Evolutionary conservation across 2,888 invertebrate genomes (phyloP).

Genomic region (Eupithecia centaureata): DNA sequence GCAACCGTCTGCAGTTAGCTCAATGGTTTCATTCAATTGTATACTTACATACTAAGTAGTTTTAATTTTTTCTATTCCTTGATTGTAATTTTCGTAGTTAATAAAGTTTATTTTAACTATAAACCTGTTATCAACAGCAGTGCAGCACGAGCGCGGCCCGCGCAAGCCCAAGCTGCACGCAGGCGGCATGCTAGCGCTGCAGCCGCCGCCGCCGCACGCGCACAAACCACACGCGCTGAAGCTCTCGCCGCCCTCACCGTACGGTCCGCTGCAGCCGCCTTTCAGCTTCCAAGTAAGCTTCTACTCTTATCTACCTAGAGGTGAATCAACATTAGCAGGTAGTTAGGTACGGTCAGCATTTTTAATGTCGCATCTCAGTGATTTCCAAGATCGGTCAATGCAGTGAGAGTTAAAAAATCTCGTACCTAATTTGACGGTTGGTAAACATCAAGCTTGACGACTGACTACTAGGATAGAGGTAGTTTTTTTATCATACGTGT

Average conservation of each 20-base stretch:
- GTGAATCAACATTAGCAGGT: too few relatives aligned
- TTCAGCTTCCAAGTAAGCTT: constrained; percentile 74
- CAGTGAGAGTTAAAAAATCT: too few relatives aligned
- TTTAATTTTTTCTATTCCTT: too few relatives aligned
- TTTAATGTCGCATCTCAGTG: background rate
- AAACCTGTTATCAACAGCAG: constrained; percentile 86
- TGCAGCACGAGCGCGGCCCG: constrained; percentile 98
- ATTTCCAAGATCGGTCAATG: too few relatives aligned
- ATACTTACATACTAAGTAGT: too few relatives aligned
- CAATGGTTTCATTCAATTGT: too few relatives aligned
- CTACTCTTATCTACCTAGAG: background rate
- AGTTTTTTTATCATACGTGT: too few relatives aligned
- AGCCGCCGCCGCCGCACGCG: constrained; percentile 67
- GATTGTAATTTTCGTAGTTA: too few relatives aligned
- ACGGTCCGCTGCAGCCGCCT: constrained; percentile 67
- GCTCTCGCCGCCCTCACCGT: constrained; percentile 76
- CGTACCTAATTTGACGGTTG: too few relatives aligned
- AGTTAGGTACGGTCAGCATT: background rate
- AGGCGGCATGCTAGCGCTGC: constrained; percentile 67
- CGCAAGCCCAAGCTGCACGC: constrained; percentile 94
- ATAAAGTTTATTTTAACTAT: constrained; percentile 26
- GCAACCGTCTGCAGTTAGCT: too few relatives aligned
- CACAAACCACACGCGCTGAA: constrained; percentile 76
- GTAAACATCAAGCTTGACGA: too few relatives aligned
- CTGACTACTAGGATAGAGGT: too few relatives aligned